A percentile compares a stretch with the other conserved stretches of the same genome.
Evolutionary conservation across 2,797 vertebrate species (phyloP).

Genomic region (Catamblyrhynchus diadema): DNA sequence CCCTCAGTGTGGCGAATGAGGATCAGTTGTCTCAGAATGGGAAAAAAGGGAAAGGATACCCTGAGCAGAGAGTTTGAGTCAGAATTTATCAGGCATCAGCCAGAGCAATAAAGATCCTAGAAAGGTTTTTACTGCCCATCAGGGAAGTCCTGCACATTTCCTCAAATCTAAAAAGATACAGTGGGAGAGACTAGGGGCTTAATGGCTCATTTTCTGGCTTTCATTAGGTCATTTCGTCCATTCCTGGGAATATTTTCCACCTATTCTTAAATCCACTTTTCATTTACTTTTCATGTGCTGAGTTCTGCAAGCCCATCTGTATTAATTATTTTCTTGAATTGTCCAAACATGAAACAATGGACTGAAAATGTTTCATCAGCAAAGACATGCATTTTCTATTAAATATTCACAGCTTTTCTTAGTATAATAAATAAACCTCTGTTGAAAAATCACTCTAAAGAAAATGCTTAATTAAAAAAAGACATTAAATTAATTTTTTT

Average conservation of each 20-base stretch:
- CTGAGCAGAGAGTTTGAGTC: background rate
- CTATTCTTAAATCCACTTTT: background rate
- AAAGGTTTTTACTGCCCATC: background rate
- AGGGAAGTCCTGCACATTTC: background rate
- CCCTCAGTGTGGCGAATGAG: accelerated
- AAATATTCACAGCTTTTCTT: background rate
- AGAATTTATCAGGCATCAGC: background rate
- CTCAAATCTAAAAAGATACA: background rate
- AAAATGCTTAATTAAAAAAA: background rate
- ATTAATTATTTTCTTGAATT: background rate
- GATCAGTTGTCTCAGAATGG: background rate
- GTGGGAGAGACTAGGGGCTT: background rate
- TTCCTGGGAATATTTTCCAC: background rate
- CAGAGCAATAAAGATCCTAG: background rate
- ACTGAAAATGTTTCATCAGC: background rate
- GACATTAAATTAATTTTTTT: background rate
- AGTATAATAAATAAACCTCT: background rate
- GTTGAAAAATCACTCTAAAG: background rate
- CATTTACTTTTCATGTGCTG: background rate
- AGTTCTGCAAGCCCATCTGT: background rate
- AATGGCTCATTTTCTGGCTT: background rate
- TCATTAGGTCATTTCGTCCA: background rate
- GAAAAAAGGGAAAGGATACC: background rate
- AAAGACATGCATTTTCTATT: background rate
- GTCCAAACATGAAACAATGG: background rate